These are phyloP conservation scores for Strix aluco DNA, from an alignment of 2,113 vertebrate genomes.

Conservation along the genomic window DNA sequence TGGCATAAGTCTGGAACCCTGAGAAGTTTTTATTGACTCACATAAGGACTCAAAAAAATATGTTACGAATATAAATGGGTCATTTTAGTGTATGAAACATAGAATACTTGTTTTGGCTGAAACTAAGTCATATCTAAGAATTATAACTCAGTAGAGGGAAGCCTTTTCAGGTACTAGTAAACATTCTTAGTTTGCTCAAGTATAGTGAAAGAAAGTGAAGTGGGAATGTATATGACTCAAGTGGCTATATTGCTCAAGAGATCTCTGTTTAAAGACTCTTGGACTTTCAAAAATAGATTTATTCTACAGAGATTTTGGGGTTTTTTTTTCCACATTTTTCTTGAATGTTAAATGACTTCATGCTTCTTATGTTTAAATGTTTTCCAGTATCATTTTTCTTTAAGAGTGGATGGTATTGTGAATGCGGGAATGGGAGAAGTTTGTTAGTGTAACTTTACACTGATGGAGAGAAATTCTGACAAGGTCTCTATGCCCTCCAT, in stretches of 20 bases:
- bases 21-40: not conserved
- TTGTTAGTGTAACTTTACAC: not conserved
- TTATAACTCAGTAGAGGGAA: not conserved
- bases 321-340: not conserved
- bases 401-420: not conserved
- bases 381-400: not conserved
- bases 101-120: not conserved
- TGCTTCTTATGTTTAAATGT: not conserved
- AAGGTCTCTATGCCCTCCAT: not conserved
- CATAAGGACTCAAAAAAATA: not conserved
- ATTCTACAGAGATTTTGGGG: not conserved
- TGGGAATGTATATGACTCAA: not conserved
- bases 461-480: not conserved
- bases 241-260: not conserved
- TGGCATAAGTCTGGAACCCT: not conserved
- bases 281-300: not conserved
- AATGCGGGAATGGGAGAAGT: not conserved
- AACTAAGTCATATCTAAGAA: not conserved
- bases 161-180: not conserved
- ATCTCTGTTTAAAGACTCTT: not conserved
- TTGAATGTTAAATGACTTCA: not conserved
- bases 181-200: not conserved
- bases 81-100: not conserved
- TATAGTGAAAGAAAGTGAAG: not conserved
- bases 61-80: not conserved